Percentiles rank a stretch among this genome's conserved stretches.
phyloP scores from a whole-genome alignment of 2,888 invertebrate genomes.

The Homarus gammarus region DNA sequence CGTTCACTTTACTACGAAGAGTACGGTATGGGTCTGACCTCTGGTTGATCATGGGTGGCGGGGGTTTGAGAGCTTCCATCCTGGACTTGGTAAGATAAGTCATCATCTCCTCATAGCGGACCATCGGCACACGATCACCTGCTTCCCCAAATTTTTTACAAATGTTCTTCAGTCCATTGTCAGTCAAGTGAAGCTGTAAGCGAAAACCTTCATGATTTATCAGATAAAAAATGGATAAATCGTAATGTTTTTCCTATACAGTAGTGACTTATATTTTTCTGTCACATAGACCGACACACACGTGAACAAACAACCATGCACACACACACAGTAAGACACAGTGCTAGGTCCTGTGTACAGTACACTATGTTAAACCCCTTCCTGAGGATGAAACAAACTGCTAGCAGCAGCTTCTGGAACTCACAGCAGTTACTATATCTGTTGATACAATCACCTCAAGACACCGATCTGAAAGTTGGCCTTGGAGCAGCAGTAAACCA shows the following conservation, averaged over 20 bases:
- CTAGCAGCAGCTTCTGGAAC: no score
- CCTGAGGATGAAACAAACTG: no score
- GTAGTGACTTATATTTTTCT: no score
- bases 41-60: constrained; percentile 38
- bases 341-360: no score
- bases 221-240: neutral
- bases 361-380: no score
- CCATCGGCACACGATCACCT: constrained; percentile 26
- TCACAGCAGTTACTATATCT: no score
- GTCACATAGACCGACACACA: neutral
- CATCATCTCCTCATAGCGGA: constrained; percentile 61
- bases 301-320: neutral
- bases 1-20: no score
- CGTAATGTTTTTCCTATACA: no score
- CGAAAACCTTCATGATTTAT: neutral
- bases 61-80: constrained; percentile 54
- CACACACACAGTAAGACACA: neutral
- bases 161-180: constrained; percentile 40
- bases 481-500: no score
- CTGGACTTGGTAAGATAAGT: constrained; percentile 52
- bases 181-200: constrained; percentile 48
- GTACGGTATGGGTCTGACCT: constrained; percentile 12
- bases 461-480: no score
- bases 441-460: no score
- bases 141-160: constrained; percentile 54